These are phyloP conservation scores for Tautogolabrus adspersus DNA, from an alignment of 2,113 vertebrate species.

Conservation along the genomic window DNA sequence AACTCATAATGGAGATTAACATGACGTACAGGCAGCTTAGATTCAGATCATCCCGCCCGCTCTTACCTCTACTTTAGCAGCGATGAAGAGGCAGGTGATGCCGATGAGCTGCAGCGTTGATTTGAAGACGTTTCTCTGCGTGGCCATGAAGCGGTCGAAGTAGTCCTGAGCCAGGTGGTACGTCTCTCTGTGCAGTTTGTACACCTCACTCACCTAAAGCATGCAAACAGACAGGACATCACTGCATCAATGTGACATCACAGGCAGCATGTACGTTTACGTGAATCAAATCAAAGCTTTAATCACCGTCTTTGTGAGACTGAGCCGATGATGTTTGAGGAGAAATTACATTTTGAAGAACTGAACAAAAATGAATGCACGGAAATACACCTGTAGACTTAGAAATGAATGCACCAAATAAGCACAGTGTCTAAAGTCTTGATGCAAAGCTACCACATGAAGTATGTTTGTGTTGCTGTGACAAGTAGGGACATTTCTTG, in stretches of 20 bases:
- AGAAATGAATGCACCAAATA: too few relatives aligned
- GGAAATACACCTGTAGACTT: too few relatives aligned
- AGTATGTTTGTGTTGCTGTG: too few relatives aligned
- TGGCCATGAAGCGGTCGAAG: constrained; percentile 98
- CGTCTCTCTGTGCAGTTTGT: constrained; percentile 95
- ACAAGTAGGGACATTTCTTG: too few relatives aligned
- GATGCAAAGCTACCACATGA: too few relatives aligned
- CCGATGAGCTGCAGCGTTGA: constrained; percentile 94
- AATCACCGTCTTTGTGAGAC: too few relatives aligned
- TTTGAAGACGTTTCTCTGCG: constrained; percentile 91
- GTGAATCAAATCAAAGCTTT: background rate
- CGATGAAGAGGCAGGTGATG: constrained; percentile 94
- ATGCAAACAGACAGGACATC: background rate
- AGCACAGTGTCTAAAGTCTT: too few relatives aligned
- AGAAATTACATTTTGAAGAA: too few relatives aligned
- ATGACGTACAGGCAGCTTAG: background rate
- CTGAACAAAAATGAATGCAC: too few relatives aligned
- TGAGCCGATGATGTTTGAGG: too few relatives aligned
- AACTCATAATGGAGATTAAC: too few relatives aligned
- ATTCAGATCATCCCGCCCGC: background rate
- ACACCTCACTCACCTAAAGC: constrained; percentile 94
- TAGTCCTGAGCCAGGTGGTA: constrained; percentile 97
- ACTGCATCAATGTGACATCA: background rate
- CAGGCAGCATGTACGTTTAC: background rate
- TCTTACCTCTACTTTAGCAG: constrained; percentile 94